phyloP scores from a whole-genome alignment of 2,113 vertebrate genomes.

The Apus apus region DNA sequence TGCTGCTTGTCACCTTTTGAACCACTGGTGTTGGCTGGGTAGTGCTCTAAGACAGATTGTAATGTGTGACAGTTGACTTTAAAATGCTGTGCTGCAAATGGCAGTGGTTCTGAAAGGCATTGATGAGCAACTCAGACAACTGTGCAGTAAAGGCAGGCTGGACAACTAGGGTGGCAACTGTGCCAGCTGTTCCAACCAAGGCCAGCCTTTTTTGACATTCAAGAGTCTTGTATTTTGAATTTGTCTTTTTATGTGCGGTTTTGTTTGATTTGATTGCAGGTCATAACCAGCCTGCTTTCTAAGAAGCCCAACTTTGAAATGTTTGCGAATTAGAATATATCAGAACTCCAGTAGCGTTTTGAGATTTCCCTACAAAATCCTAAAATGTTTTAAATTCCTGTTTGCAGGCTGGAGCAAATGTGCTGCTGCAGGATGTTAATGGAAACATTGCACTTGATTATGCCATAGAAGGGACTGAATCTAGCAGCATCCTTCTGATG shows the following conservation, averaged over 20 bases:
- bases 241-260: background rate
- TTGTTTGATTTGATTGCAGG: background rate
- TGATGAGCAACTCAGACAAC: background rate
- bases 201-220: background rate
- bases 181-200: background rate
- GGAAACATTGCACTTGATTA: conserved; percentile 92
- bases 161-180: background rate
- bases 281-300: background rate
- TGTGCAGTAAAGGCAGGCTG: background rate
- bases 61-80: background rate
- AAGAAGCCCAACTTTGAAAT: background rate
- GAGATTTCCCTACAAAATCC: background rate
- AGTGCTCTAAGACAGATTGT: background rate
- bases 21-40: background rate
- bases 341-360: background rate
- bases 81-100: background rate
- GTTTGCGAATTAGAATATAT: background rate
- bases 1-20: background rate
- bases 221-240: background rate
- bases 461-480: conserved; percentile 88
- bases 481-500: conserved; percentile 85
- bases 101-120: background rate
- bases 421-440: conserved; percentile 90
- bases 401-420: conserved; percentile 88
- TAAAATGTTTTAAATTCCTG: background rate